Percentiles rank a stretch among this genome's conserved stretches.
Conservation (phyloP, 2,888 invertebrate genomes). For the Campoletis raptor region DNA sequence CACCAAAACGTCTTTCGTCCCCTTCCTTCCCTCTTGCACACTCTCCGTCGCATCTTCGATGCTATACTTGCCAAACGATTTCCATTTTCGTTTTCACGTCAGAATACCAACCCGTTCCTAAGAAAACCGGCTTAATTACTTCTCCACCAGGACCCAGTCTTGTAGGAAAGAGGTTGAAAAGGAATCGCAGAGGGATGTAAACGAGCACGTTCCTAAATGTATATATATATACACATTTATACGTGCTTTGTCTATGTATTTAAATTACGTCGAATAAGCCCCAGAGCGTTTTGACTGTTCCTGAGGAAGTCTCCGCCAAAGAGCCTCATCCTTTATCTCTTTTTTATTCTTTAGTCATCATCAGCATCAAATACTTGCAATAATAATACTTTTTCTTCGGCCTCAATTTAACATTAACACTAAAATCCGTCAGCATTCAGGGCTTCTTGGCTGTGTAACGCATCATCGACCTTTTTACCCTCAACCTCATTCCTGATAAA, state of each 20-base stretch:
- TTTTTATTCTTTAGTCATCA: constrained; percentile 38
- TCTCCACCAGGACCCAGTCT: constrained; percentile 9
- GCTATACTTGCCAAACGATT: constrained; percentile 55
- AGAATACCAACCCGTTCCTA: constrained; percentile 46
- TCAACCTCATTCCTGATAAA: neutral
- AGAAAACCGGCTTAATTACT: constrained; percentile 65
- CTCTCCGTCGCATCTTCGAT: neutral
- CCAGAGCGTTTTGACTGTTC: constrained; percentile 30
- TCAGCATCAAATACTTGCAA: constrained; percentile 32
- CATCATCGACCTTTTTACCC: neutral
- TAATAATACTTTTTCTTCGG: constrained; percentile 32
- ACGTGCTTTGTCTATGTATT: neutral
- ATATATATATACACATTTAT: neutral
- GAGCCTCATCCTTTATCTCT: constrained; percentile 25
- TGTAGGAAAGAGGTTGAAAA: constrained; percentile 29
- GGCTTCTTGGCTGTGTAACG: constrained; percentile 17
- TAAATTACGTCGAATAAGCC: constrained; percentile 11
- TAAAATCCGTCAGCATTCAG: constrained; percentile 1
- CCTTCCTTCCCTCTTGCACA: constrained; percentile 29
- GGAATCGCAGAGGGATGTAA: constrained; percentile 43
- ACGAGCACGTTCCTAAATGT: constrained; percentile 29
- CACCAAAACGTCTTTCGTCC: constrained; percentile 44
- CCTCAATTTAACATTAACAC: neutral
- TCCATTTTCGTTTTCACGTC: constrained; percentile 67
- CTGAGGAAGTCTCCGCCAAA: constrained; percentile 20